Conservation (phyloP, 53 echinoderm and acorn worm genomes). For the Astropecten irregularis region DNA sequence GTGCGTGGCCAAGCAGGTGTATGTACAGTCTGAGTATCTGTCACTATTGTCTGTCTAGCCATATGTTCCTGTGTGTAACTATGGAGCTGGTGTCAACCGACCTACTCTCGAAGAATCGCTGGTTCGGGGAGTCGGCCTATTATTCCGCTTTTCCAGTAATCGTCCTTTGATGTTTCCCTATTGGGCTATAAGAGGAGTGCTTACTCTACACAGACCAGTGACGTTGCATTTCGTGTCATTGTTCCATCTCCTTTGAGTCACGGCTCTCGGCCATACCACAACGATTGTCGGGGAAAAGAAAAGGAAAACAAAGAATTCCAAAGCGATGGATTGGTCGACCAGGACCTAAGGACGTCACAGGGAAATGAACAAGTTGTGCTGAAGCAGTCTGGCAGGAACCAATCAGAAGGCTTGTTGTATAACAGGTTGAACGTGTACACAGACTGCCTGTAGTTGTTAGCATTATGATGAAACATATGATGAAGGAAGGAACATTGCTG, state of each 20-base stretch:
- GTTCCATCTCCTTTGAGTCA: conserved; percentile 6
- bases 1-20: too few species aligned
- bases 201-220: conserved; percentile 7
- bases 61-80: background rate
- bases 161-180: conserved; percentile 6
- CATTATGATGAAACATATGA: too few species aligned
- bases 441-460: too few species aligned
- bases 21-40: background rate
- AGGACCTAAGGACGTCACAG: background rate
- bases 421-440: too few species aligned
- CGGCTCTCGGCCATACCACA: background rate
- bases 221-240: conserved; percentile 19
- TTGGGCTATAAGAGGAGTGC: background rate
- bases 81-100: too few species aligned
- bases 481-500: too few species aligned
- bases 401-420: conserved; percentile 20
- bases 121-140: background rate
- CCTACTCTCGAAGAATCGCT: background rate
- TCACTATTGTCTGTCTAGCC: conserved; percentile 34
- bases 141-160: conserved; percentile 42
- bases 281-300: background rate
- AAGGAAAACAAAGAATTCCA: too few species aligned
- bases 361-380: background rate
- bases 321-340: conserved; percentile 26
- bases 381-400: background rate